Evolutionary conservation across 2,113 vertebrate genomes (phyloP), one percentile per base, ranked within the genome.

Genomic region (Tautogolabrus adspersus): DNA sequence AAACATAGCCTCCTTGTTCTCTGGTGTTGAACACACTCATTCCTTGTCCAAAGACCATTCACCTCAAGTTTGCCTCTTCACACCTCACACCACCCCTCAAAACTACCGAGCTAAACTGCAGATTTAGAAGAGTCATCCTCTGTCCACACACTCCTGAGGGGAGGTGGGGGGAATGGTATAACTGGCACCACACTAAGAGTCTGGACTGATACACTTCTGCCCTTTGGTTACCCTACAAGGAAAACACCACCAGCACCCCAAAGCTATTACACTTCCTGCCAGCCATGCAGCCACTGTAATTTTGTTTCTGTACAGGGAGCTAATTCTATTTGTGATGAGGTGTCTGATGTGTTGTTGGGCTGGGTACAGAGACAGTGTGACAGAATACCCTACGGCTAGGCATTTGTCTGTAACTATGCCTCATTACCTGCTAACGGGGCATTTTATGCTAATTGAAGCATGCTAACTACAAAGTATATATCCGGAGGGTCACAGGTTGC

Each of bases 291-390:
- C 72, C 26, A 37, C 76, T 79, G 78, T 54, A 70, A 86, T 76
- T 88, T 83, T 77, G 69, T 10, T 40, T 76, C 88, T 80, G 66
- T 67, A 74, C 87, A 47, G 88, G 88, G 77, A 76, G 63, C 76
- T 91, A 89, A 90, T 87, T 89, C 84, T 89, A 78, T 90, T 84
- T 87, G 79, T 66, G 79, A 90, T 90, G 89, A 87, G 81, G 81
- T 81, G 75, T 77, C 73, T 83, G 75, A 77, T 71, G 87, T 67
- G 66, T 73, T 9, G 54, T 26, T 55, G 47, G 38, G 59, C 55
- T 21, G 3, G 63, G 52, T 46, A 58, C 66, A 60, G 61, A 75
- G 58, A 64, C 74, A 54, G 65, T 23, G 65, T 22, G 84, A 76
- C 66, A 82, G 61, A 75, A 74, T 66, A 66, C 82, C 56, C 47